These are phyloP conservation scores for Psephotus haematonotus DNA, from an alignment of 2,113 vertebrate species.

Conservation along the genomic window DNA sequence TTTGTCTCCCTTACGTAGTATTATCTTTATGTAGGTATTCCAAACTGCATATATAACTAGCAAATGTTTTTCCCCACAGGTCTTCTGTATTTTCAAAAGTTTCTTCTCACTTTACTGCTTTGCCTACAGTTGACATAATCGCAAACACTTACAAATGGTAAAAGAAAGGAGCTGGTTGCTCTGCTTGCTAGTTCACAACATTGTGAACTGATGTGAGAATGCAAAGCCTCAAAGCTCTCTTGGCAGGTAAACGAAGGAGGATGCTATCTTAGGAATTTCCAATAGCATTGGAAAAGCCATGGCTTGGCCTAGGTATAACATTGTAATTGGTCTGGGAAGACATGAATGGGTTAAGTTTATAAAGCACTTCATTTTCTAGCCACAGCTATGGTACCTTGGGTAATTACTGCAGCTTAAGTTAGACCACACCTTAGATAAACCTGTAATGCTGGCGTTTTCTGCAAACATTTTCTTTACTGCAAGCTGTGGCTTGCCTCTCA, in stretches of 20 bases:
- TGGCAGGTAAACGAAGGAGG: background rate
- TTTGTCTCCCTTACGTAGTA: background rate
- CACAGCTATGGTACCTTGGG: slow-evolving; percentile 80
- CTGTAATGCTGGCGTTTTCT: slow-evolving; percentile 88
- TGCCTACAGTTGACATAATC: background rate
- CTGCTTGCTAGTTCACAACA: background rate
- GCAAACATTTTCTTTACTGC: slow-evolving; percentile 90
- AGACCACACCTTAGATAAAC: slow-evolving; percentile 98
- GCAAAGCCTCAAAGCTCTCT: background rate
- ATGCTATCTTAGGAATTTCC: background rate
- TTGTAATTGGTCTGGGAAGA: slow-evolving; percentile 31
- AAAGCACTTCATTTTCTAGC: slow-evolving; percentile 75
- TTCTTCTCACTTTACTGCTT: background rate
- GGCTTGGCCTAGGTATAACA: background rate
- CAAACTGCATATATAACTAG: background rate
- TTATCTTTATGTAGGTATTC: background rate
- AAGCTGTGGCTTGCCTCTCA: slow-evolving; percentile 88
- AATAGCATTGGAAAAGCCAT: background rate
- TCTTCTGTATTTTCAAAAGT: background rate
- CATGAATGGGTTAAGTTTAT: slow-evolving; percentile 74
- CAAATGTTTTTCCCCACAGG: background rate
- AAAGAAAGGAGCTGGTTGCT: background rate
- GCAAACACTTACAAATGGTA: background rate
- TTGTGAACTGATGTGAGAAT: background rate
- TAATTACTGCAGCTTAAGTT: slow-evolving; percentile 88